A percentile compares a stretch with the other conserved stretches of the same genome.
Conservation (phyloP, 2,113 vertebrate species). For the Pelecanoides urinatrix region DNA sequence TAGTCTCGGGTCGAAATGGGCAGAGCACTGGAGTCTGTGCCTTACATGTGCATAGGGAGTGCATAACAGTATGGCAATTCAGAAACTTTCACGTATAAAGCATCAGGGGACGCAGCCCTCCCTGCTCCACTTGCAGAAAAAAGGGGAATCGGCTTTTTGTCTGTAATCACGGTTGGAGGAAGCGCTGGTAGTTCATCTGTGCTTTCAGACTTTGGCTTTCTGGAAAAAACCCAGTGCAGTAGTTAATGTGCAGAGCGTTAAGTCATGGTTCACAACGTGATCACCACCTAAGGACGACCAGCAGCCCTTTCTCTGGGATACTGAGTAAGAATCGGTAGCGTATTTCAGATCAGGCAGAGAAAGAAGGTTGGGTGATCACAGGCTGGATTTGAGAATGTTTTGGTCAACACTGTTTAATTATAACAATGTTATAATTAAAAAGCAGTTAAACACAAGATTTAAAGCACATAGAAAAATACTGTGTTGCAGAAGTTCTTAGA, state of each 20-base stretch:
- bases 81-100: not conserved
- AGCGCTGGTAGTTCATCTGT: not conserved
- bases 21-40: not conserved
- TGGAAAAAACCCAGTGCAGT: not conserved
- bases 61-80: not conserved
- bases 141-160: not conserved
- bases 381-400: not conserved
- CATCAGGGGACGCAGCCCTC: not conserved
- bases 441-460: not conserved
- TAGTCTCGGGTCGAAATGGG: rapidly evolving
- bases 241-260: not conserved
- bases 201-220: not conserved
- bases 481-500: not conserved
- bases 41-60: not conserved
- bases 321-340: rapidly evolving
- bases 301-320: not conserved
- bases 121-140: not conserved
- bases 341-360: not conserved
- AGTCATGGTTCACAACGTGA: not conserved
- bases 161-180: not conserved
- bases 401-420: not conserved
- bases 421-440: not conserved
- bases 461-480: not conserved
- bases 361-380: not conserved
- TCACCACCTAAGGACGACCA: not conserved